These are phyloP conservation scores for Notechis scutatus DNA, from an alignment of 2,113 vertebrate genomes.

Conservation along the genomic window DNA sequence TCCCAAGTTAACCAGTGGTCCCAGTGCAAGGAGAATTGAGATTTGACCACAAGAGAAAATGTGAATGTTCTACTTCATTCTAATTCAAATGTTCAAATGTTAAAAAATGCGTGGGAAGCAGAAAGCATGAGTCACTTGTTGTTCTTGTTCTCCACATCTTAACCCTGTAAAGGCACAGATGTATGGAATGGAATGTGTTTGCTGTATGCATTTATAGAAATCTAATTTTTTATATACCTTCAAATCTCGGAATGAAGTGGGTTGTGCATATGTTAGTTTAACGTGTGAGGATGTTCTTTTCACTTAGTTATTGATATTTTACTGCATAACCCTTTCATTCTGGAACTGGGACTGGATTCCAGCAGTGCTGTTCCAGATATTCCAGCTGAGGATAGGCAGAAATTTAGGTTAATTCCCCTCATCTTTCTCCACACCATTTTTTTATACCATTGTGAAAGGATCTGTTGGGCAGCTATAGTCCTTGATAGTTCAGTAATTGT, in stretches of 20 bases:
- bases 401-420: not conserved
- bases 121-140: not conserved
- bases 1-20: not conserved
- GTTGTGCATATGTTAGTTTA: not conserved
- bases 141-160: not conserved
- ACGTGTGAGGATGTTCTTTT: not conserved
- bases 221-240: not conserved
- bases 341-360: not conserved
- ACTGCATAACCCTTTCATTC: not conserved
- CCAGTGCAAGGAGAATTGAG: not conserved
- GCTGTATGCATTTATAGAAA: not conserved
- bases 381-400: not conserved
- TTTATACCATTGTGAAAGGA: not conserved
- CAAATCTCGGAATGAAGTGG: not conserved
- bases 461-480: not conserved
- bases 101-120: not conserved
- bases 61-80: not conserved
- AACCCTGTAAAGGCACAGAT: constrained; percentile 5
- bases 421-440: not conserved
- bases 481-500: not conserved
- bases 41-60: not conserved
- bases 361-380: not conserved
- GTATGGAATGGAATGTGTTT: not conserved
- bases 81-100: not conserved
- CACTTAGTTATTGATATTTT: not conserved